Conservation (phyloP, 2,797 vertebrate genomes). For the Spondyliosoma cantharus region DNA sequence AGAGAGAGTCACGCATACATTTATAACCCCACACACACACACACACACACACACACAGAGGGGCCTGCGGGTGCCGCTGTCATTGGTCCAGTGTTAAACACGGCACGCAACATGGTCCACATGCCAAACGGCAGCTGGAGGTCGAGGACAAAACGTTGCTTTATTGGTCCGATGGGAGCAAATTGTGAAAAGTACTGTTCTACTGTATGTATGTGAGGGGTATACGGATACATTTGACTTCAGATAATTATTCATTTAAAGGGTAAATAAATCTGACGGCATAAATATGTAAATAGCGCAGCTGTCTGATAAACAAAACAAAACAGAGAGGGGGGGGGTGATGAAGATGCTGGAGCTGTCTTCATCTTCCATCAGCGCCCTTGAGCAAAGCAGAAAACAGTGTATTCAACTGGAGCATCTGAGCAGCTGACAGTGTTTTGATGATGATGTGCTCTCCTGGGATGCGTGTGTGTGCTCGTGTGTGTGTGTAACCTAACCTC, state of each 20-base stretch:
- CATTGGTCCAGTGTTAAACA: slow-evolving; percentile 31
- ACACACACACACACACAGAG: slow-evolving; percentile 11
- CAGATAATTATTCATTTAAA: background rate
- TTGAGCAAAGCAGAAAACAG: slow-evolving; percentile 30
- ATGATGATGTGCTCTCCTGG: slow-evolving; percentile 23
- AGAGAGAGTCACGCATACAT: slow-evolving; percentile 22
- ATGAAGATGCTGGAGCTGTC: background rate
- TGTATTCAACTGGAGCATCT: slow-evolving; percentile 3
- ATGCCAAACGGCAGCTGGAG: slow-evolving; percentile 23
- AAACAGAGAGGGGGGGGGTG: too few species aligned
- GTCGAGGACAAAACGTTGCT: background rate
- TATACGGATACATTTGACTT: background rate
- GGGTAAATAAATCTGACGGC: background rate
- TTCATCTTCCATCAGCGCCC: slow-evolving; percentile 16
- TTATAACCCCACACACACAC: slow-evolving; percentile 29
- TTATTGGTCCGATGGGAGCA: slow-evolving; percentile 2
- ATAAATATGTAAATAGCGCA: background rate
- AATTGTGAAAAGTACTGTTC: too few species aligned
- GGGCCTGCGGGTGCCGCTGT: slow-evolving; percentile 31
- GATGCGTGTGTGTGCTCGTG: slow-evolving; percentile 26
- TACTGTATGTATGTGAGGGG: too few species aligned
- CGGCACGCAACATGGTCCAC: slow-evolving; percentile 35
- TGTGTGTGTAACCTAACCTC: slow-evolving; percentile 35
- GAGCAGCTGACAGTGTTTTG: slow-evolving; percentile 12
- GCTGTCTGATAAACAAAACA: background rate